These are phyloP conservation scores for Thereva unica DNA, from an alignment of 2,888 invertebrate genomes.

Conservation along the genomic window DNA sequence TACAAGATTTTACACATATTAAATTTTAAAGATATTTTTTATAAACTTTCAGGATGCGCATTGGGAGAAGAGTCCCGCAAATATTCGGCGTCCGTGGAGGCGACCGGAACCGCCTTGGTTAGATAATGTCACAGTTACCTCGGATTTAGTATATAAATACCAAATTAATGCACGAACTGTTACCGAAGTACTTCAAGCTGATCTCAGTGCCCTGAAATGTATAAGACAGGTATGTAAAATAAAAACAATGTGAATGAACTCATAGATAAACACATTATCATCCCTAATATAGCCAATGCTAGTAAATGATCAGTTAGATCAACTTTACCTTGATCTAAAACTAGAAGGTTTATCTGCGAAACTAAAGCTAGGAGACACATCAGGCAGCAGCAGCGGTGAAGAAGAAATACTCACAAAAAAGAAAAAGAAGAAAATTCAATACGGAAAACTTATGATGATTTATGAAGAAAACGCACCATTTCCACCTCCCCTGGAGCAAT, in stretches of 20 bases:
- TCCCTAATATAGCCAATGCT: slow-evolving; percentile 60
- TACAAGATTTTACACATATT: no score
- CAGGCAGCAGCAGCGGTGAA: slow-evolving; percentile 57
- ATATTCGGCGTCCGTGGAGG: slow-evolving; percentile 31
- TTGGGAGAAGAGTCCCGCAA: slow-evolving; percentile 12
- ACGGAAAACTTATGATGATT: slow-evolving; percentile 62
- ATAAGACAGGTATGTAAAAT: slow-evolving; percentile 57
- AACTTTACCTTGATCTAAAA: slow-evolving; percentile 66
- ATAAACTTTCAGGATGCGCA: not conserved
- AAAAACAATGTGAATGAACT: not conserved
- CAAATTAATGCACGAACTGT: slow-evolving; percentile 62
- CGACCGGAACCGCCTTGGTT: slow-evolving; percentile 64
- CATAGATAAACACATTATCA: not conserved
- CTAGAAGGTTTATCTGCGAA: slow-evolving; percentile 60
- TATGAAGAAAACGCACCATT: slow-evolving; percentile 67
- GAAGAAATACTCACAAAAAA: slow-evolving; percentile 44
- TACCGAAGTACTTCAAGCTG: slow-evolving; percentile 63
- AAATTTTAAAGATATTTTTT: no score
- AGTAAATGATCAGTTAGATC: slow-evolving; percentile 67
- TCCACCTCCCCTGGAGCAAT: slow-evolving; percentile 55
- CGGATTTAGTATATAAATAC: slow-evolving; percentile 66
- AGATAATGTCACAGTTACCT: slow-evolving; percentile 63
- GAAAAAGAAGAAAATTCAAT: slow-evolving; percentile 56
- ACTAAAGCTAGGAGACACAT: slow-evolving; percentile 61
- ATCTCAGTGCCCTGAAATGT: slow-evolving; percentile 61